phyloP scores from a whole-genome alignment of 2,888 invertebrate species.

The Thereva nobilitata region DNA sequence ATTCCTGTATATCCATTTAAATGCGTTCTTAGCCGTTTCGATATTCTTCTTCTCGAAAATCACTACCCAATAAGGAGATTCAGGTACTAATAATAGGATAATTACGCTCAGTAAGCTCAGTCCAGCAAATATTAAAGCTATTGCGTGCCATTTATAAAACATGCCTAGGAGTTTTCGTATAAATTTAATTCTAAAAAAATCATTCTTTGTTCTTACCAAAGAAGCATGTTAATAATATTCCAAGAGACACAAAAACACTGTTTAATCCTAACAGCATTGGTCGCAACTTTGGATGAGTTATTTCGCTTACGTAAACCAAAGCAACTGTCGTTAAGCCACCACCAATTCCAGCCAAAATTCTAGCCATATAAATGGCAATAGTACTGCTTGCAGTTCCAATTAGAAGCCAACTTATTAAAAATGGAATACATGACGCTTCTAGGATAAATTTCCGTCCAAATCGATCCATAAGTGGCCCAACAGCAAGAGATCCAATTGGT shows the following conservation, averaged over 20 bases:
- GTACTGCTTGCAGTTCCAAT: conserved; percentile 57
- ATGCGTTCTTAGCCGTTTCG: conserved; percentile 52
- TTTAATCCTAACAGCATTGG: conserved; percentile 63
- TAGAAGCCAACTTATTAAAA: conserved; percentile 60
- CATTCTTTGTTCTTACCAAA: conserved; percentile 51
- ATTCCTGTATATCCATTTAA: conserved; percentile 59
- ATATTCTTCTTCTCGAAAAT: conserved; percentile 54
- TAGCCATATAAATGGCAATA: conserved; percentile 59
- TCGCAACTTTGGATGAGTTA: conserved; percentile 61
- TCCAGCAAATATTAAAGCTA: conserved; percentile 58
- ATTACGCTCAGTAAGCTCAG: conserved; percentile 53
- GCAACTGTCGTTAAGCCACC: conserved; percentile 63
- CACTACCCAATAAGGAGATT: conserved; percentile 64
- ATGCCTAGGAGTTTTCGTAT: conserved; percentile 49
- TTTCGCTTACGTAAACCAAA: conserved; percentile 64
- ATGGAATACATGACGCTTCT: conserved; percentile 57
- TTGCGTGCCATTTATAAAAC: conserved; percentile 60
- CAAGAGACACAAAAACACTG: conserved; percentile 64
- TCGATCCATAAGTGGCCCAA: conserved; percentile 63
- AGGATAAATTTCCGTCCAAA: conserved; percentile 61
- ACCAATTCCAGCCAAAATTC: conserved; percentile 61
- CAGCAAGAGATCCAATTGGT: conserved; percentile 61
- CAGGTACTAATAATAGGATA: conserved; percentile 59
- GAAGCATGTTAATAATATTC: conserved; percentile 62
- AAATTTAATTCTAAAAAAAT: conserved; percentile 4